Evolutionary conservation across 2,797 vertebrate species (phyloP), one percentile per base, ranked within the genome.

Genomic region (Sitta carolinensis): DNA sequence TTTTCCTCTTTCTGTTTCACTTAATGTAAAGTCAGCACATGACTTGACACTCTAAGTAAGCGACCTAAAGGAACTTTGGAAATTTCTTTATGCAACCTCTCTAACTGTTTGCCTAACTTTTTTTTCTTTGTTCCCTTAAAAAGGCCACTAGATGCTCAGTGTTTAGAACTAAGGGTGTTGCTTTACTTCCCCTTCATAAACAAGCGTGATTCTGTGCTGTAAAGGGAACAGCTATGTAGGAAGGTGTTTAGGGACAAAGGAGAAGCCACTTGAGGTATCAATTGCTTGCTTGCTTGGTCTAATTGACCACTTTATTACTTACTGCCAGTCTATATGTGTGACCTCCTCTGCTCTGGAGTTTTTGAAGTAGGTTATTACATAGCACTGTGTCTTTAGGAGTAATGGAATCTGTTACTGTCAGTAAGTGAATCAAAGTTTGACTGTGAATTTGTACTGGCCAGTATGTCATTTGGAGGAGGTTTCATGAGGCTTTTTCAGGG

Each of bases 11-110:
- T 87, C 9, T 21, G 3, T 45, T 67, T 78, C 6, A 5, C 4
- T 6, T 6, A 18, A 2, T 0, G 3, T 23, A 19, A 50, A 54
- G 29, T 82, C 16, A 22, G 2, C 8, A 5, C 1, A 0, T 29
- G 36, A 50, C 27, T 45, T 48, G 10, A 19, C 19, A 32, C 9
- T 13, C 4, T 22, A 26, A 58, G 22, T 45, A 51, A 70, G 38
- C 2, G 3, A 54, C 23, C 6, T 87, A 6, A 50, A 26, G 32
- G 43, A 94, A 69, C 63, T 75, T 68, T 0, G 21, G 54, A 48
- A 78, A 25, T 16, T 48, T 48, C 2, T 66, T 88, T 58, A 2
- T 75, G 69, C 38, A 52, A 43, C 12, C 23, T 68, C 19, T 63
- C 10, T 45, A 30, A 38, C 30, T 23, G 2, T 55, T 89, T 88